Conservation (phyloP, 2,797 vertebrate genomes). For the Halcyon chelicuti region DNA sequence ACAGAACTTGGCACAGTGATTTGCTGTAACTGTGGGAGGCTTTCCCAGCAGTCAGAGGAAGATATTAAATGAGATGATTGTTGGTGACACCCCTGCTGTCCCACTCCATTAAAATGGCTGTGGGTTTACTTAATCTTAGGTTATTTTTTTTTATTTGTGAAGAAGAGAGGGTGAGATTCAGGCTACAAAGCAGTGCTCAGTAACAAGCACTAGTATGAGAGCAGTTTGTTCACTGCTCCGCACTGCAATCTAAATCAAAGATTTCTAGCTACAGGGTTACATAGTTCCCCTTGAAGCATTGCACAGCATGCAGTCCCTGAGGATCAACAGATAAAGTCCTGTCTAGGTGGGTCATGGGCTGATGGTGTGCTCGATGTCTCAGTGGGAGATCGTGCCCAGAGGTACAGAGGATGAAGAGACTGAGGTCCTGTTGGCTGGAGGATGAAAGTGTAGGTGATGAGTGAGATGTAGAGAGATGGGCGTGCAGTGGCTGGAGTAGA, state of each 20-base stretch:
- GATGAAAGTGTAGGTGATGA: not conserved
- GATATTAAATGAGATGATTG: not conserved
- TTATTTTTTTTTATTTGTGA: not conserved
- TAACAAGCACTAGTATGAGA: not conserved
- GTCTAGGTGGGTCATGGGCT: not conserved
- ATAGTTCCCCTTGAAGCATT: not conserved
- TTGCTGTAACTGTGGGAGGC: not conserved
- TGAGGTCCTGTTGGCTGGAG: not conserved
- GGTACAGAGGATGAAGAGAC: rapidly evolving
- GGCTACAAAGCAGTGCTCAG: not conserved
- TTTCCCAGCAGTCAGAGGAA: not conserved
- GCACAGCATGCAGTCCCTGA: not conserved
- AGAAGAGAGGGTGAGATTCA: not conserved
- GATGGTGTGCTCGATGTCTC: not conserved
- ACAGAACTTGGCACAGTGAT: not conserved
- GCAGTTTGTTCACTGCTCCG: not conserved
- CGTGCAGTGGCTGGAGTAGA: not conserved
- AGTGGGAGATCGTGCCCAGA: not conserved
- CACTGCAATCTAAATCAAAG: not conserved
- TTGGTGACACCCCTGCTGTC: not conserved
- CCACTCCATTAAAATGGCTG: not conserved
- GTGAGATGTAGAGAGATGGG: not conserved
- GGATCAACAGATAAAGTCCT: not conserved
- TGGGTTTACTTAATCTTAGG: not conserved
- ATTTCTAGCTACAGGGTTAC: not conserved